A percentile compares a stretch with the other conserved stretches of the same genome.
phyloP scores from a whole-genome alignment of 2,113 vertebrate species.

The Cyprinus carpio region DNA sequence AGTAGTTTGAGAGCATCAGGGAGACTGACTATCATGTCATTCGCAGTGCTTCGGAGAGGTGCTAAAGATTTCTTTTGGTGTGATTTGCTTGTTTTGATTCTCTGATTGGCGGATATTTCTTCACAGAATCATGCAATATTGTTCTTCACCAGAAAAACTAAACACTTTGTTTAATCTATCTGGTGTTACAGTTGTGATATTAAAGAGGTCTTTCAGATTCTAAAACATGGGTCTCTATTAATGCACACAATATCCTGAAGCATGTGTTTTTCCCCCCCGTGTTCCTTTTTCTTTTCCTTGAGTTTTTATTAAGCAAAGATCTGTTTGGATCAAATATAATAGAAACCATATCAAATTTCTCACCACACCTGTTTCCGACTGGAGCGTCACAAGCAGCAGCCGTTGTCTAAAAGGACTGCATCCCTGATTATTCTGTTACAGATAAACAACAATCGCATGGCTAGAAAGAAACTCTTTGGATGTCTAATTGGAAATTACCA shows the following conservation, averaged over 20 bases:
- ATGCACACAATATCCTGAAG: not conserved
- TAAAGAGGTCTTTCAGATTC: not conserved
- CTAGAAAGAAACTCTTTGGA: not conserved
- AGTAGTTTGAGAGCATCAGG: too few relatives aligned
- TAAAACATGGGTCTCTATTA: not conserved
- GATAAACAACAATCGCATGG: constrained; percentile 16
- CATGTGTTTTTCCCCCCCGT: not conserved
- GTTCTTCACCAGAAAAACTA: too few relatives aligned
- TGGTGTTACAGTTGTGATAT: not conserved
- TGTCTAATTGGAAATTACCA: not conserved
- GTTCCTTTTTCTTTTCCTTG: not conserved
- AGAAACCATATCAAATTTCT: not conserved
- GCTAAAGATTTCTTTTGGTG: too few relatives aligned
- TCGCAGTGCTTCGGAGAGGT: too few relatives aligned
- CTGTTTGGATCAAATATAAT: not conserved
- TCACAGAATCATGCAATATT: too few relatives aligned
- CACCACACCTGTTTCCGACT: not conserved
- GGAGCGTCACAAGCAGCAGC: not conserved
- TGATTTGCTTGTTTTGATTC: too few relatives aligned
- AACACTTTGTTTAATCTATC: too few relatives aligned
- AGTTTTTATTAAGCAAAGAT: too few relatives aligned
- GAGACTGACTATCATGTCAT: too few relatives aligned
- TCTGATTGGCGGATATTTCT: too few relatives aligned
- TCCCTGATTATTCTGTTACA: constrained; percentile 21
- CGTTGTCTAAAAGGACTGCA: not conserved